These are phyloP conservation scores for Cordilura impudica DNA, from an alignment of 2,888 invertebrate species.

Conservation along the genomic window DNA sequence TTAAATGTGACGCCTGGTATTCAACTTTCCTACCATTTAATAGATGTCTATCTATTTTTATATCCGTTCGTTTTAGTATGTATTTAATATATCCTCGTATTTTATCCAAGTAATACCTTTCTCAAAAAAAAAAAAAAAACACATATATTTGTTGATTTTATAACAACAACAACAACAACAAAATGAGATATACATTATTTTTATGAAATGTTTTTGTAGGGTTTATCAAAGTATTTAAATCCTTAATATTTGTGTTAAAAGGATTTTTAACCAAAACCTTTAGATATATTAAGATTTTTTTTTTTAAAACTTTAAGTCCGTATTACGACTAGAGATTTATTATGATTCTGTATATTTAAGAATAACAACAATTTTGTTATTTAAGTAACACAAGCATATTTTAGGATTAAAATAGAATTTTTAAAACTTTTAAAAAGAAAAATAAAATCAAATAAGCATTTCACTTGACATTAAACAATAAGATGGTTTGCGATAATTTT, in stretches of 20 bases:
- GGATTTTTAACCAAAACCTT: background rate
- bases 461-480: too few relatives aligned
- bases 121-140: background rate
- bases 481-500: too few relatives aligned
- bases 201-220: background rate
- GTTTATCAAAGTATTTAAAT: background rate
- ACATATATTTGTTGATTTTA: conserved; percentile 10
- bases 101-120: background rate
- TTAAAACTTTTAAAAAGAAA: too few relatives aligned
- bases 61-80: conserved; percentile 28
- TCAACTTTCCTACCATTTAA: conserved; percentile 20
- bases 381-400: background rate
- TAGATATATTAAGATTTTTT: background rate
- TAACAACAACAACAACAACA: too few relatives aligned
- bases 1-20: conserved; percentile 19
- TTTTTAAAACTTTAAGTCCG: background rate
- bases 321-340: background rate
- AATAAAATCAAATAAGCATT: too few relatives aligned
- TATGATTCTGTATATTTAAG: too few relatives aligned
- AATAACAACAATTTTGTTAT: background rate
- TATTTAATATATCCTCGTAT: background rate
- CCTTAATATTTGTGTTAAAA: conserved; percentile 5
- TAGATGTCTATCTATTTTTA: conserved; percentile 47
- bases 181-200: too few relatives aligned
- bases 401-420: background rate